Evolutionary conservation across 2,888 invertebrate species (phyloP), one percentile per base, ranked within the genome.

Genomic region (Nezara viridula): DNA sequence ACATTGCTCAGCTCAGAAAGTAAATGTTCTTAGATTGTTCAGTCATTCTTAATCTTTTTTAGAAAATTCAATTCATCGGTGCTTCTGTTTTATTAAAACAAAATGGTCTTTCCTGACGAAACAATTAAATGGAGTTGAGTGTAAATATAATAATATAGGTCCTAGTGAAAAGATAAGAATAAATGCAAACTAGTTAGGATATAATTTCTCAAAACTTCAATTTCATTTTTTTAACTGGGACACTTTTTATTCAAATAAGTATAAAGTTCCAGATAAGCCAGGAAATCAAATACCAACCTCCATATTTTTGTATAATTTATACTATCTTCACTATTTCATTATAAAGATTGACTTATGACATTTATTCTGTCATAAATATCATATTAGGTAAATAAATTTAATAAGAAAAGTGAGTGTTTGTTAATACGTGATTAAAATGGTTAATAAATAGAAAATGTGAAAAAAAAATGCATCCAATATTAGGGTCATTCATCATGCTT

Each of bases 401-500:
- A 60, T 27, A 27, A 60, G 60, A 60, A 27, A 60, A 27, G 60
- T 60, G 27, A 60, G 60, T 44, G 5, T 44, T 44, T 81, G 44
- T 81, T 40, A 44, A 81, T 81, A 81, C 24, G 12, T 81, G 14
- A 47, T 81, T 81, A 81, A 60, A 60, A 60, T 60, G 27, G 14
- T 24, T 55, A n/a, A 55, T 55, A n/a, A n/a, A 55, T 6, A 55
- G n/a, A 27, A 55, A 55, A 55, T 27, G 55, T 77, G 14, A n/a
- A 55, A n/a, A n/a, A n/a, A 27, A 12, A 60, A 60, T 27, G n/a
- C 66, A 73, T 73, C 37, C 66, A 73, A 73, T 73, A 73, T 73
- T 73, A n/a, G 37, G 21, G 44, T n/a, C 44, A 81, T 44, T 47
- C 44, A 81, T 81, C 81, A 81, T 81, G 81, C 81, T 81, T 81